Conservation (phyloP, 2,888 invertebrate species). For the Drosophila rubida region DNA sequence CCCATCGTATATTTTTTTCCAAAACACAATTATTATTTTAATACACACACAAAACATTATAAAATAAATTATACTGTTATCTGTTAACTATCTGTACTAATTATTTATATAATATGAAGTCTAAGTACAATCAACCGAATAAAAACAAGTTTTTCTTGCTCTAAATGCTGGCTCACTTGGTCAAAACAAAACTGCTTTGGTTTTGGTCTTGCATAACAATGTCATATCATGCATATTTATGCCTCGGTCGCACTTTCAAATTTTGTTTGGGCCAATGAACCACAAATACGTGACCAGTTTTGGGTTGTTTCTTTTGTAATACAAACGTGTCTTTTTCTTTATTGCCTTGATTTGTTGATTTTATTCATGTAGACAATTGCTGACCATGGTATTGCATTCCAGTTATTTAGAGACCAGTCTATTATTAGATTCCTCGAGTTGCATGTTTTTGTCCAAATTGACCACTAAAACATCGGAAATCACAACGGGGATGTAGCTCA, state of each 20-base stretch:
- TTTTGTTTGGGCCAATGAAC: constrained; percentile 2
- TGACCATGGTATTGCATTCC: constrained; percentile 14
- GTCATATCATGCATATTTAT: constrained; percentile 15
- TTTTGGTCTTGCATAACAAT: constrained; percentile 33
- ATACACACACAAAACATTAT: background rate
- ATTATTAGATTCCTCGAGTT: constrained; percentile 4
- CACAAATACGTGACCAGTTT: constrained; percentile 23
- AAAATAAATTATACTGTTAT: background rate
- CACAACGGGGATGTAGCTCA: constrained; percentile 80
- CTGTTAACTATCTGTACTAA: background rate
- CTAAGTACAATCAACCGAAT: background rate
- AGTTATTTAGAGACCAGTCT: constrained; percentile 1
- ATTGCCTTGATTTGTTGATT: constrained; percentile 10
- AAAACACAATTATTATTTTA: background rate
- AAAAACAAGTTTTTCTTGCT: constrained; percentile 28
- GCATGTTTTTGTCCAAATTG: constrained; percentile 8
- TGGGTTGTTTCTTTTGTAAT: constrained; percentile 1
- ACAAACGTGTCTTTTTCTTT: constrained; percentile 3
- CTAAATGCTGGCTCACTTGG: background rate
- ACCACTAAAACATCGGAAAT: accelerated
- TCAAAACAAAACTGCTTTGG: constrained; percentile 16
- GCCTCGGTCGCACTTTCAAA: constrained; percentile 4
- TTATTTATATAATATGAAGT: background rate
- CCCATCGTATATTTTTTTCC: constrained; percentile 72
- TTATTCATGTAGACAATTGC: background rate